Percentiles rank a stretch among this genome's conserved stretches.
phyloP scores from a whole-genome alignment of 2,888 invertebrate genomes.

The Sinelater perroti region DNA sequence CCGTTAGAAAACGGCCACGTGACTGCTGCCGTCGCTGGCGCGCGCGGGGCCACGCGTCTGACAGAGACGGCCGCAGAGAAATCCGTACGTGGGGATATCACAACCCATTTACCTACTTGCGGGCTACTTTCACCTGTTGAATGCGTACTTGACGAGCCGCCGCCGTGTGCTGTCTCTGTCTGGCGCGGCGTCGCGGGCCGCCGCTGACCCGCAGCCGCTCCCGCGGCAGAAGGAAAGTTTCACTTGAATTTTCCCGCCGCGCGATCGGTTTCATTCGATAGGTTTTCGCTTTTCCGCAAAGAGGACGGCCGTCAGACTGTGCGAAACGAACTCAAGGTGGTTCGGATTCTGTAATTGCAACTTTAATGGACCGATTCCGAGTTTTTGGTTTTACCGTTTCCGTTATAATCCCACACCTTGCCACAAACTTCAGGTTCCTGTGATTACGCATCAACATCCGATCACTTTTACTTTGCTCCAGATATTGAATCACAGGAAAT shows the following conservation, averaged over 20 bases:
- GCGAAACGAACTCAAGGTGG: conserved; percentile 24
- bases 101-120: conserved; percentile 61
- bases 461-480: no score
- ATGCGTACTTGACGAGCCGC: conserved; percentile 28
- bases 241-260: conserved; percentile 33
- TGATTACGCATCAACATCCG: no score
- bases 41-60: conserved; percentile 16
- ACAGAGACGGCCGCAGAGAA: conserved; percentile 50
- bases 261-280: conserved; percentile 17
- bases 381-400: no score
- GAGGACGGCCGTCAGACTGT: neutral
- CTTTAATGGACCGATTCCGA: no score
- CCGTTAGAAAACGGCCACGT: conserved; percentile 50
- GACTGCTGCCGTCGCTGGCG: conserved; percentile 42
- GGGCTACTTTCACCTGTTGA: conserved; percentile 58
- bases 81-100: conserved; percentile 51
- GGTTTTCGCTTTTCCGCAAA: conserved; percentile 14
- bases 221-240: conserved; percentile 39
- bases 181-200: neutral
- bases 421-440: no score
- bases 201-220: neutral
- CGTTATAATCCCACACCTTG: no score
- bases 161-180: conserved; percentile 21
- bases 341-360: conserved; percentile 18
- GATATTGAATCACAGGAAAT: no score